Conservation (phyloP, 2,797 vertebrate species). For the Bradypodion ventrale region DNA sequence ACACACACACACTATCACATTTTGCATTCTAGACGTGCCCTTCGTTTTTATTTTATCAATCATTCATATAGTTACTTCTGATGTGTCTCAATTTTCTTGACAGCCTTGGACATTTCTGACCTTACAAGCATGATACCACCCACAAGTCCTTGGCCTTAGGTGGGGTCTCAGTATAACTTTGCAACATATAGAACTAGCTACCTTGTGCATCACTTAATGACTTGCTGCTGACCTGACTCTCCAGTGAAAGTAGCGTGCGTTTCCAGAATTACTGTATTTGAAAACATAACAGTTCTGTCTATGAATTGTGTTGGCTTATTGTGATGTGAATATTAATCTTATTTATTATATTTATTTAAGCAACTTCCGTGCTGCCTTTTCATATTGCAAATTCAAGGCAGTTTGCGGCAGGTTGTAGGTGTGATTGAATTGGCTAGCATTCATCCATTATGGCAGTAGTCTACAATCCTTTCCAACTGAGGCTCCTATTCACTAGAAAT, state of each 20-base stretch:
- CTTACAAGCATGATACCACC: background rate
- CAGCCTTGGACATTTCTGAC: background rate
- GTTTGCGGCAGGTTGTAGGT: background rate
- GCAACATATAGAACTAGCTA: background rate
- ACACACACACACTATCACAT: too few species aligned
- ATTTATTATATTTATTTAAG: conserved; percentile 21
- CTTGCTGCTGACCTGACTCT: background rate
- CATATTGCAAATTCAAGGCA: background rate
- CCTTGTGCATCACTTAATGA: background rate
- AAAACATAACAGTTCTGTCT: background rate
- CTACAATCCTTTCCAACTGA: background rate
- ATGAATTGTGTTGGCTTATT: background rate
- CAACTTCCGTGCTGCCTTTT: background rate
- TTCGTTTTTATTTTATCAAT: background rate
- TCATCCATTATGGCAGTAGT: background rate
- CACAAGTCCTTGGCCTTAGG: background rate
- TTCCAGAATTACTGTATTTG: background rate
- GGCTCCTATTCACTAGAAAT: background rate
- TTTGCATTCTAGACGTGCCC: too few species aligned
- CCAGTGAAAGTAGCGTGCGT: background rate
- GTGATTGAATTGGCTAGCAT: background rate
- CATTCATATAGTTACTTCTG: background rate
- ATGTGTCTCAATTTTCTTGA: background rate
- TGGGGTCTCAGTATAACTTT: background rate
- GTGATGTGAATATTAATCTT: background rate